These are phyloP conservation scores for Vidua chalybeata DNA, from an alignment of 2,113 vertebrate genomes.

Conservation along the genomic window DNA sequence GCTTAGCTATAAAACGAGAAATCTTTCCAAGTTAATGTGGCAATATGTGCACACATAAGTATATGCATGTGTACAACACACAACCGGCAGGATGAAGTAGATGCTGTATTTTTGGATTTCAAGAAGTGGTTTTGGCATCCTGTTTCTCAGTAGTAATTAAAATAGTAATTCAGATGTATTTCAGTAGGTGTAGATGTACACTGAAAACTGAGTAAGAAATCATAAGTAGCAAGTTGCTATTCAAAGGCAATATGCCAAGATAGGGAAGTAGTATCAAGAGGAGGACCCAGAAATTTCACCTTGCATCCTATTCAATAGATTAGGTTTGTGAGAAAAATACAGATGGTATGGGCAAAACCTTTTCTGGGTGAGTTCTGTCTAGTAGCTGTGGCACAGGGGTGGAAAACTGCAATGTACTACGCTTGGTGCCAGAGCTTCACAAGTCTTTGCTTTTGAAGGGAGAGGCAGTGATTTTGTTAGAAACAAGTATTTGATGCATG, in stretches of 20 bases:
- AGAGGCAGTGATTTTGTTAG: background rate
- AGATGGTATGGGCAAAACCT: background rate
- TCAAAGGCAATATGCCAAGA: background rate
- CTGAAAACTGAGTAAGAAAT: background rate
- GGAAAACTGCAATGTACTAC: background rate
- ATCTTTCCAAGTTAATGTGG: background rate
- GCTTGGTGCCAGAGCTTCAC: background rate
- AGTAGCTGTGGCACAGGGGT: background rate
- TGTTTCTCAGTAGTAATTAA: background rate
- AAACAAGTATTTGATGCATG: background rate
- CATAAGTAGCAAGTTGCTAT: background rate
- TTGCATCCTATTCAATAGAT: background rate
- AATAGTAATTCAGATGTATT: constrained; percentile 23
- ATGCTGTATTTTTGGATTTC: background rate
- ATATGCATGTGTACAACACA: background rate
- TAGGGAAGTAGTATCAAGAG: background rate
- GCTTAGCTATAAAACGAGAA: background rate
- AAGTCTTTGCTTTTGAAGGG: background rate
- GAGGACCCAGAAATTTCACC: background rate
- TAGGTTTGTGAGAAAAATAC: background rate
- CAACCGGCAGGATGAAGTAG: background rate
- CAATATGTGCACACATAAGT: background rate
- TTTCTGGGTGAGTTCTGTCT: background rate
- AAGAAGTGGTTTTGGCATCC: background rate
- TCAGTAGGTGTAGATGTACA: background rate